Conservation (phyloP, 2,113 vertebrate genomes). For the Saimiri boliviensis region DNA sequence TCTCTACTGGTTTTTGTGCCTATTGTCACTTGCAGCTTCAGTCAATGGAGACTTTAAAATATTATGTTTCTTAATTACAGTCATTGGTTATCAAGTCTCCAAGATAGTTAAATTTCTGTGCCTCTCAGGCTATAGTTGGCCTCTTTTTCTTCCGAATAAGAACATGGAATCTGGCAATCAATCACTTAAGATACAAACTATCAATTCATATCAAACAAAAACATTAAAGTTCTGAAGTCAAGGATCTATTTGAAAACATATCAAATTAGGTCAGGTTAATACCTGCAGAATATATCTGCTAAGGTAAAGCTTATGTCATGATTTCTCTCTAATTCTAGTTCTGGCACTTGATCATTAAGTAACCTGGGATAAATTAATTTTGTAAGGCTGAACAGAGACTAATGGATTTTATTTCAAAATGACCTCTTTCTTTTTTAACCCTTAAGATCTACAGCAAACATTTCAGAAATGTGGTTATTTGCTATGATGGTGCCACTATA, state of each 20-base stretch:
- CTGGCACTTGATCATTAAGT: slow-evolving; percentile 14
- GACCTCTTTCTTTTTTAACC: neutral
- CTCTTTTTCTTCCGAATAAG: neutral
- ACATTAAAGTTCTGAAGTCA: neutral
- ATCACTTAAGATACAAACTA: neutral
- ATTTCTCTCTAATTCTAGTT: slow-evolving; percentile 51
- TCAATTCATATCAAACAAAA: slow-evolving; percentile 6
- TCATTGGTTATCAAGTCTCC: slow-evolving; percentile 26
- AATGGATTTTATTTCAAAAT: slow-evolving; percentile 30
- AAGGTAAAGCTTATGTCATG: slow-evolving; percentile 1
- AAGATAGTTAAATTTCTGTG: neutral
- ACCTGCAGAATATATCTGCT: slow-evolving; percentile 10
- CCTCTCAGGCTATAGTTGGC: neutral
- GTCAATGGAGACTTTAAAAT: neutral
- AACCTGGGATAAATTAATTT: slow-evolving; percentile 45
- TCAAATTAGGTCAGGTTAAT: slow-evolving; percentile 38
- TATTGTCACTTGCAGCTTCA: neutral
- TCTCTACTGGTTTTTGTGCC: neutral
- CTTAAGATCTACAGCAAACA: slow-evolving; percentile 16
- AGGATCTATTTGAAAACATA: slow-evolving; percentile 19
- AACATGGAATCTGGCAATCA: neutral
- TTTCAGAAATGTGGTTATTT: slow-evolving; percentile 32
- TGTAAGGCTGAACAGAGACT: slow-evolving; percentile 3
- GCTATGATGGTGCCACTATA: too few species aligned
- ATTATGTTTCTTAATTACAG: neutral